phyloP scores from a whole-genome alignment of 2,888 invertebrate species.

The Calameuta pallipes region DNA sequence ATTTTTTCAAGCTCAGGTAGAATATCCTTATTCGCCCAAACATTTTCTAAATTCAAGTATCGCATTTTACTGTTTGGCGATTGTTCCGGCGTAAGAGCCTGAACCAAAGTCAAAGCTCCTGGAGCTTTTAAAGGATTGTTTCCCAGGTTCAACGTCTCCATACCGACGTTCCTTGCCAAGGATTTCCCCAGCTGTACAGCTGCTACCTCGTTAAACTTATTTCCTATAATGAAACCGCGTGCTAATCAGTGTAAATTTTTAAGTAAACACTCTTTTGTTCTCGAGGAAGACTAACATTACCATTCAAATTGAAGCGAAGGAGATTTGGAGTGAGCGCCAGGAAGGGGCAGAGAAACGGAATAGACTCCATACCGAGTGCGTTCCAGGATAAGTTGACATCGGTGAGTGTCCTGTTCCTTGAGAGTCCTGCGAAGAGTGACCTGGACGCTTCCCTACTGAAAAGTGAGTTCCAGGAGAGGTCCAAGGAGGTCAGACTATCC shows the following conservation, averaged over 20 bases:
- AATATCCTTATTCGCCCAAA: slow-evolving; percentile 66
- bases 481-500: slow-evolving; percentile 64
- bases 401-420: slow-evolving; percentile 51
- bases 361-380: slow-evolving; percentile 58
- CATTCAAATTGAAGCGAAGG: slow-evolving; percentile 43
- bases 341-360: slow-evolving; percentile 32
- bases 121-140: slow-evolving; percentile 68
- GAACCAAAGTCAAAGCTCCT: slow-evolving; percentile 65
- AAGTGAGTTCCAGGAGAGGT: slow-evolving; percentile 70
- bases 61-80: slow-evolving; percentile 57
- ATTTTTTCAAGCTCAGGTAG: slow-evolving; percentile 48
- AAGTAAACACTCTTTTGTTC: background rate
- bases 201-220: slow-evolving; percentile 53
- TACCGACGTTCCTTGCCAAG: slow-evolving; percentile 63
- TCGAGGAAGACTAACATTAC: slow-evolving; percentile 35
- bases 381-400: slow-evolving; percentile 68
- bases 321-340: slow-evolving; percentile 37
- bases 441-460: slow-evolving; percentile 61
- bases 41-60: slow-evolving; percentile 67
- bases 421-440: slow-evolving; percentile 59
- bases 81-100: slow-evolving; percentile 50
- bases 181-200: slow-evolving; percentile 61
- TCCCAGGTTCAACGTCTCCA: slow-evolving; percentile 66
- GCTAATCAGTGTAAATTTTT: background rate
- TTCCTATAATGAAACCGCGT: slow-evolving; percentile 48